These are phyloP conservation scores for Polia nebulosa DNA, from an alignment of 2,888 invertebrate genomes.

Conservation along the genomic window DNA sequence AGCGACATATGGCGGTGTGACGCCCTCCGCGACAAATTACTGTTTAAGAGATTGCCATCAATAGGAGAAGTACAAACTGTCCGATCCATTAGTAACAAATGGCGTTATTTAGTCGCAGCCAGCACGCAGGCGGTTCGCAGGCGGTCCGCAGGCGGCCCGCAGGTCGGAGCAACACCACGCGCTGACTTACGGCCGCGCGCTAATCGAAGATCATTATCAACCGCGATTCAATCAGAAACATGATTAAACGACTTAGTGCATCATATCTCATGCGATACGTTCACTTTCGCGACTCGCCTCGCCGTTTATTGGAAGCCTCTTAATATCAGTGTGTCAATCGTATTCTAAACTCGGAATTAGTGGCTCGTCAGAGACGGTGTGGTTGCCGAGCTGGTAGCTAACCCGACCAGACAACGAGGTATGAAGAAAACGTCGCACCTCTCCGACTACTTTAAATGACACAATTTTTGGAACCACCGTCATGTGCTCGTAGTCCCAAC, in stretches of 20 bases:
- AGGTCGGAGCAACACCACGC: conserved; percentile 11
- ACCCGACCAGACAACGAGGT: neutral
- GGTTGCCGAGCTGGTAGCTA: neutral
- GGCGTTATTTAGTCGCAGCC: conserved; percentile 78
- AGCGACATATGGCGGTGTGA: conserved; percentile 83
- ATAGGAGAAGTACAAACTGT: conserved; percentile 78
- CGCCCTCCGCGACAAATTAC: conserved; percentile 82
- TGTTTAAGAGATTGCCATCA: conserved; percentile 89
- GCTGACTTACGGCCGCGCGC: conserved; percentile 69
- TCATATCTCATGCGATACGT: conserved; percentile 71
- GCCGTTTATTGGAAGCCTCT: conserved; percentile 52
- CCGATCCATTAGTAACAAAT: conserved; percentile 88
- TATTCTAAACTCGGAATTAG: conserved; percentile 38
- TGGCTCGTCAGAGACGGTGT: conserved; percentile 11
- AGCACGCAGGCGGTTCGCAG: too few species aligned
- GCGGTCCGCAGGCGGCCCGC: conserved; percentile 12
- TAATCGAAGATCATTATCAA: conserved; percentile 87
- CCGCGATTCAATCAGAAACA: conserved; percentile 84
- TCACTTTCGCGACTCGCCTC: conserved; percentile 61
- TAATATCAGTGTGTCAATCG: conserved; percentile 66
- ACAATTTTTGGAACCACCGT: conserved; percentile 2
- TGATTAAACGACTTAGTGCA: conserved; percentile 84
- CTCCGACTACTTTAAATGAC: conserved; percentile 16
- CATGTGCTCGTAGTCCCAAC: conserved; percentile 3
- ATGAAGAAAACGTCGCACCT: neutral